Evolutionary conservation across 2,113 vertebrate species (phyloP).

Genomic region (Zapornia atra): DNA sequence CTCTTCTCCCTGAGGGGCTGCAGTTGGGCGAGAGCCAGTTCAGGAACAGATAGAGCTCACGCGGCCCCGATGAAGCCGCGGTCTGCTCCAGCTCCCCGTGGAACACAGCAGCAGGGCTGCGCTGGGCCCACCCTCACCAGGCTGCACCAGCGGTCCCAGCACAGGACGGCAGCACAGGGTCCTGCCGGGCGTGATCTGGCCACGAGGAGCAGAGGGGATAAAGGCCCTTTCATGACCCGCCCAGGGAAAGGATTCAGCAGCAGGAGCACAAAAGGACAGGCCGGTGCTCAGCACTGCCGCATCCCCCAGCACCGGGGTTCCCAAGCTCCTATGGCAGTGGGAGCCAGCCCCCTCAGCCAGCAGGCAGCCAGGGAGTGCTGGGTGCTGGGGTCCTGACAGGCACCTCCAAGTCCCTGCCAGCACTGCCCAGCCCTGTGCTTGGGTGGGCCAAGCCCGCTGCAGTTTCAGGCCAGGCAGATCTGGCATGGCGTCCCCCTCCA

Average conservation of each 20-base stretch:
- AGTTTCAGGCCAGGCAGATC: neutral
- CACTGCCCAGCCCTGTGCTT: neutral
- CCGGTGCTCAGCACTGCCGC: neutral
- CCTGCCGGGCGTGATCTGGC: neutral
- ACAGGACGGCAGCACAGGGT: neutral
- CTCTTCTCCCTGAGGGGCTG: neutral
- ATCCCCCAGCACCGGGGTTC: fast-evolving
- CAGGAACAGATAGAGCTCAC: neutral
- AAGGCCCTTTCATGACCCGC: conserved; percentile 7
- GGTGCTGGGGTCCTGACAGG: fast-evolving
- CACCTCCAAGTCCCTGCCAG: neutral
- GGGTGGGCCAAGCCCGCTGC: neutral
- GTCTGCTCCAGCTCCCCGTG: fast-evolving
- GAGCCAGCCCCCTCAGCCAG: fast-evolving
- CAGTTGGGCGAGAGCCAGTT: fast-evolving
- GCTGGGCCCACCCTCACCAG: neutral
- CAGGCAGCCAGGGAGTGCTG: fast-evolving
- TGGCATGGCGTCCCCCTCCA: neutral
- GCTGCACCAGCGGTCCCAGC: neutral
- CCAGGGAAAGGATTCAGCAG: neutral
- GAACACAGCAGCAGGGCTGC: neutral
- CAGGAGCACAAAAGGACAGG: neutral
- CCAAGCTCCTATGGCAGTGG: fast-evolving
- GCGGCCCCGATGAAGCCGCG: neutral
- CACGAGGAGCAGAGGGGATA: neutral